A percentile compares a stretch with the other conserved stretches of the same genome.
phyloP scores from a whole-genome alignment of 1,140 invertebrate species.

The Diprion similis region DNA sequence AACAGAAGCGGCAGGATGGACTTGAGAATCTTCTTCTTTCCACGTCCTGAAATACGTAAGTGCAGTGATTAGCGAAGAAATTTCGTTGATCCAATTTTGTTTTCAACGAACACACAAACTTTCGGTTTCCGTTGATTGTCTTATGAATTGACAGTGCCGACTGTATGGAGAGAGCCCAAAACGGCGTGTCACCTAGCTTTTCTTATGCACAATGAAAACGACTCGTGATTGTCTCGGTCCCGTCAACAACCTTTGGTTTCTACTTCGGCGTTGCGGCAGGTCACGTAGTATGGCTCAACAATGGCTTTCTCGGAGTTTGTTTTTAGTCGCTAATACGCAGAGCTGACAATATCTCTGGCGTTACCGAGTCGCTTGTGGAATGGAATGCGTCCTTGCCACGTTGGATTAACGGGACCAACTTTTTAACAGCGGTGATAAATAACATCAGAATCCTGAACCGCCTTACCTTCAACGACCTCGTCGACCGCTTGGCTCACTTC shows the following conservation, averaged over 20 bases:
- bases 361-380: no score
- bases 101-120: background rate
- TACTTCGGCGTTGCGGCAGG: background rate
- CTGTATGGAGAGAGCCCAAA: background rate
- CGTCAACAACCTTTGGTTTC: no score
- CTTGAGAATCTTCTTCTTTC: constrained; percentile 69
- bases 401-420: background rate
- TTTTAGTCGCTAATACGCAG: background rate
- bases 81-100: constrained; percentile 4
- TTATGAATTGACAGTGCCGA: no score
- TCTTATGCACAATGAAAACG: no score
- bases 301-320: background rate
- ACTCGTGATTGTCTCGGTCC: no score
- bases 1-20: constrained; percentile 66
- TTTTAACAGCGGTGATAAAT: background rate
- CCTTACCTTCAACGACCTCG: constrained; percentile 66
- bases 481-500: constrained; percentile 64
- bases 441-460: background rate
- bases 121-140: constrained; percentile 17
- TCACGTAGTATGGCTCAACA: background rate
- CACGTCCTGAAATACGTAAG: constrained; percentile 58
- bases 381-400: background rate
- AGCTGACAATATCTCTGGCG: no score
- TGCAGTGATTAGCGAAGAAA: background rate
- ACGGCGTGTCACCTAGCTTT: background rate